Evolutionary conservation across 2,888 invertebrate species (phyloP), one percentile per base, ranked within the genome.

Genomic region (Axea sp.): DNA sequence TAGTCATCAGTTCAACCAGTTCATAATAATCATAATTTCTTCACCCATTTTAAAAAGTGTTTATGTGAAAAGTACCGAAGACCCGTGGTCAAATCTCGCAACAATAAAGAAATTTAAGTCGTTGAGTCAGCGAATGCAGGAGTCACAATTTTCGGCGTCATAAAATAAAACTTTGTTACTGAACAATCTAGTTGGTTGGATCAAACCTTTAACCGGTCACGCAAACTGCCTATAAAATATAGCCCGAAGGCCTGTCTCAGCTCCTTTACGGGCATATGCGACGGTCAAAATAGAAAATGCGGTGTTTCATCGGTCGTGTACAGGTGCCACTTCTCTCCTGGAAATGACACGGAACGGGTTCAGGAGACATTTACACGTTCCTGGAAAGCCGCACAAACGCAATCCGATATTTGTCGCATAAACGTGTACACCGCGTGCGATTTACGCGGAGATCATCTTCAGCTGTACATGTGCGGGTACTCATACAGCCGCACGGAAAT

Each of bases 271-370:
- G 3, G 3, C 33, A 59, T 37, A 19, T 31, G 17, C 2, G 19
- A 17, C 41, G 47, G 75, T 79, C 77, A 77, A 78, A 79, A 78
- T 77, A 75, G 79, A 78, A 81, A 78, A 81, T 76, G 62, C 73
- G 73, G 67, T 75, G 68, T 51, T 71, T 69, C 51, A 24, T 19
- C 28, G 24, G 11, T 59, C 39, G 37, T 37, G 47, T 53, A 45
- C 45, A 59, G 43, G 65, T 60, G 64, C 62, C 24, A 14, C 26
- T 22, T 33, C 43, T 47, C 43, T 43, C 49, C 35, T 30, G 43
- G 49, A 19, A 4, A 19, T 7, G 24, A 7, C 31, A 24, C 35
- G 43, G 24, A 15, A 22, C 31, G 12, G 11, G 33, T 43, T 35
- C 41, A n/a, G 22, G 47, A 6, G 37, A 14, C 45, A 12, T 72